A percentile compares a stretch with the other conserved stretches of the same genome.
phyloP scores from a whole-genome alignment of 2,113 vertebrate genomes.

The Atlantisia rogersi region DNA sequence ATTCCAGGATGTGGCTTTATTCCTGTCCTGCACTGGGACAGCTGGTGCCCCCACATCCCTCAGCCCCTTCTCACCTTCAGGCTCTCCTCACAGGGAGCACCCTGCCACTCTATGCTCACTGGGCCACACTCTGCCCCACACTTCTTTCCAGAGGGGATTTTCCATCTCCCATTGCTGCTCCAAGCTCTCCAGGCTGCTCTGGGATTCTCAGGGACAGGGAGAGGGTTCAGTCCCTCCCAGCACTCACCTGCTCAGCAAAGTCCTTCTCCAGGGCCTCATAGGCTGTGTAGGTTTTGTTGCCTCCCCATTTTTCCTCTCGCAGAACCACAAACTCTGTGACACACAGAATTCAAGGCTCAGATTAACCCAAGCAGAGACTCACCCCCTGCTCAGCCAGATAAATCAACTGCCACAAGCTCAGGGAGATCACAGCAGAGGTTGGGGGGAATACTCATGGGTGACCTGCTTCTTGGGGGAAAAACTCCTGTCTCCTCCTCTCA shows the following conservation, averaged over 20 bases:
- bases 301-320: conserved; percentile 93
- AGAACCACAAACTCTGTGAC: conserved; percentile 89
- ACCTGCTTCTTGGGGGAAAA: neutral
- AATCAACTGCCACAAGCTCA: neutral
- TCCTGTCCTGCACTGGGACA: neutral
- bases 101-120: too few relatives aligned
- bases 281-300: conserved; percentile 88
- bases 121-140: neutral
- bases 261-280: conserved; percentile 91
- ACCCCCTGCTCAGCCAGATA: neutral
- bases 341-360: neutral
- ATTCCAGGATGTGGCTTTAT: neutral
- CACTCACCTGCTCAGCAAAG: conserved; percentile 87
- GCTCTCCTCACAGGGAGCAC: neutral
- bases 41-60: neutral
- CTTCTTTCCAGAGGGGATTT: neutral
- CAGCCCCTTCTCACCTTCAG: fast-evolving
- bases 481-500: neutral
- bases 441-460: neutral
- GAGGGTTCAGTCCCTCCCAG: neutral
- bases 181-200: neutral
- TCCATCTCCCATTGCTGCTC: neutral
- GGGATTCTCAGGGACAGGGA: neutral
- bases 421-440: neutral
- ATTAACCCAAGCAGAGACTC: neutral